Base-by-base conservation (phyloP, 2,888 invertebrate species). In the Lasioglossum marginatum region DNA sequence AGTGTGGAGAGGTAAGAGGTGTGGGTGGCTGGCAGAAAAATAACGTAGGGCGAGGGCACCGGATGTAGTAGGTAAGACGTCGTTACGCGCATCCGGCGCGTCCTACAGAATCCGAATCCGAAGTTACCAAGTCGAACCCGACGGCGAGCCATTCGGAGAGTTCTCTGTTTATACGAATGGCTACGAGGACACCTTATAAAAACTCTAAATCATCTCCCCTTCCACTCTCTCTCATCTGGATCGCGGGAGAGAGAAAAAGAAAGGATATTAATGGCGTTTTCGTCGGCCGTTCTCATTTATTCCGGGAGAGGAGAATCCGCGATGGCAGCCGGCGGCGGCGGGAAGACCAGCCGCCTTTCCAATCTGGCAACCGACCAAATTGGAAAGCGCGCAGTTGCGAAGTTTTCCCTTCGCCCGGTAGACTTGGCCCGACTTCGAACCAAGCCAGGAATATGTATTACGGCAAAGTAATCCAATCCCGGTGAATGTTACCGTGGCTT, bases 41-140 rank as follows among this genome's bases (percentile, higher is more conserved):
- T 94, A 94, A 94, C 90, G 87, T 86, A 83, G 85, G 83, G 72
- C 37, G 66, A 60, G 74, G 81, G 79, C 31, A 79, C 70, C 89
- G 92, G 92, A 94, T 93, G 92, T 93, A 94, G 94, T 94, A 94
- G 92, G 94, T 94, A 95, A 95, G 95, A 95, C 93, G 94, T 94
- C 95, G 95, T 95, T 95, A 93, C 84, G 92, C 86, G 91, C 95
- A 95, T 94, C 94, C 94, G 95, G 95, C 81, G 93, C 93, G 66
- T 90, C 81, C 90, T 80, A 75, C 86, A 74, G 88, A 86, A 88
- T 88, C 85, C 43, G 88, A 86, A 88, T 88, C 85, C 43, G 90
- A 87, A 83, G 88, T 89, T 85, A 73, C 83, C 87, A 82, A 85
- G 83, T 81, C 66, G 82, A 79, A 81, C 82, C 68, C 71, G 48